Conservation (phyloP, 1,140 invertebrate genomes). For the Diplogasteroides magnus region DNA sequence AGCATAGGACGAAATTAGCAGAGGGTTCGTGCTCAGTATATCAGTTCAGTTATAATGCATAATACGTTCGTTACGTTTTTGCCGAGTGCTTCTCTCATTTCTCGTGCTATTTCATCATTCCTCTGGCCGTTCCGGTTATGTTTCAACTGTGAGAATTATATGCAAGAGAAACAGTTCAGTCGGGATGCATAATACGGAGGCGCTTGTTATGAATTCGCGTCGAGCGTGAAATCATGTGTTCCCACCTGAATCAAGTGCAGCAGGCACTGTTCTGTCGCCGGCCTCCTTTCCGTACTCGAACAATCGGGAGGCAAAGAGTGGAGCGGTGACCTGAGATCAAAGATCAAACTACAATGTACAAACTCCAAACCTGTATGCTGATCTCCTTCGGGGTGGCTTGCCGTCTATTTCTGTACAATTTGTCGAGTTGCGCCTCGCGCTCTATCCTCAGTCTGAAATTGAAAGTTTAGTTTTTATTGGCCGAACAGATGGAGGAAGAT, state of each 20-base stretch:
- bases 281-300: conserved; percentile 51
- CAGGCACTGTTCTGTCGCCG: conserved; percentile 43
- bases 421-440: conserved; percentile 1
- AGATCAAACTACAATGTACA: not conserved
- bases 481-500: too few species aligned
- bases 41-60: too few species aligned
- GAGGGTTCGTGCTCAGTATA: too few species aligned
- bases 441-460: not conserved
- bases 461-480: conserved; percentile 29
- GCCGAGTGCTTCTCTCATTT: too few species aligned
- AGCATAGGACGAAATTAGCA: too few species aligned
- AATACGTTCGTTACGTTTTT: too few species aligned
- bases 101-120: too few species aligned
- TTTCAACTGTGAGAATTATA: too few species aligned
- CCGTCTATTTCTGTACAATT: conserved; percentile 34
- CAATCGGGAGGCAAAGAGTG: conserved; percentile 51
- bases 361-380: conserved; percentile 44
- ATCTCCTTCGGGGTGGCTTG: conserved; percentile 45
- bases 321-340: conserved; percentile 49
- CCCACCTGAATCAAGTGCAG: conserved; percentile 42
- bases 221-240: conserved; percentile 2
- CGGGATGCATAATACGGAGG: too few species aligned
- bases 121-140: too few species aligned
- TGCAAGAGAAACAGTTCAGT: too few species aligned
- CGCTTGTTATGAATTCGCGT: too few species aligned